Conservation (phyloP, 2,797 vertebrate genomes). For the Siniperca undulata region DNA sequence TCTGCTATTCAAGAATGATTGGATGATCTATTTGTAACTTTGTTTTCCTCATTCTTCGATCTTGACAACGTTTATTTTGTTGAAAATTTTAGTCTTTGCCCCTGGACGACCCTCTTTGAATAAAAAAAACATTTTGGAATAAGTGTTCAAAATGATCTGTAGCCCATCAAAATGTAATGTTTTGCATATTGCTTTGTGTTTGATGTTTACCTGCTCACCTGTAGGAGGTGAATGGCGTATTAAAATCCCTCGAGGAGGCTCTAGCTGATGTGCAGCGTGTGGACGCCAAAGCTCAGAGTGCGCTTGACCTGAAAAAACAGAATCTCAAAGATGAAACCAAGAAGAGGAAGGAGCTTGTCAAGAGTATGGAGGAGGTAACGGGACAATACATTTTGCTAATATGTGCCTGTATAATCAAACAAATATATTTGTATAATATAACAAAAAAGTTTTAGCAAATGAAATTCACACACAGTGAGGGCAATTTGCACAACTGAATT, state of each 20-base stretch:
- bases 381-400: too few species aligned
- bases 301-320: slow-evolving; percentile 92
- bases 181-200: background rate
- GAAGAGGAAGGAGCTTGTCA: slow-evolving; percentile 89
- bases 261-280: slow-evolving; percentile 90
- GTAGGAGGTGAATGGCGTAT: slow-evolving; percentile 87
- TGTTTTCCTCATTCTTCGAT: background rate
- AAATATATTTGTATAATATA: too few species aligned
- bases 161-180: background rate
- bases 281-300: slow-evolving; percentile 91
- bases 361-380: slow-evolving; percentile 91
- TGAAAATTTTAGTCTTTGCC: too few species aligned
- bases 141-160: background rate
- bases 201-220: slow-evolving; percentile 27
- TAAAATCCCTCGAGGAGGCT: slow-evolving; percentile 87
- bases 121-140: background rate
- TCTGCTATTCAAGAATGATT: too few species aligned
- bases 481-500: background rate
- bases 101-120: too few species aligned
- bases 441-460: background rate
- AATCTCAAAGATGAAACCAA: slow-evolving; percentile 90
- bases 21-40: background rate
- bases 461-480: background rate
- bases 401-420: background rate
- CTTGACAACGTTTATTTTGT: too few species aligned